Evolutionary conservation across 1,140 invertebrate species (phyloP).

Genomic region (Ostrea edulis): DNA sequence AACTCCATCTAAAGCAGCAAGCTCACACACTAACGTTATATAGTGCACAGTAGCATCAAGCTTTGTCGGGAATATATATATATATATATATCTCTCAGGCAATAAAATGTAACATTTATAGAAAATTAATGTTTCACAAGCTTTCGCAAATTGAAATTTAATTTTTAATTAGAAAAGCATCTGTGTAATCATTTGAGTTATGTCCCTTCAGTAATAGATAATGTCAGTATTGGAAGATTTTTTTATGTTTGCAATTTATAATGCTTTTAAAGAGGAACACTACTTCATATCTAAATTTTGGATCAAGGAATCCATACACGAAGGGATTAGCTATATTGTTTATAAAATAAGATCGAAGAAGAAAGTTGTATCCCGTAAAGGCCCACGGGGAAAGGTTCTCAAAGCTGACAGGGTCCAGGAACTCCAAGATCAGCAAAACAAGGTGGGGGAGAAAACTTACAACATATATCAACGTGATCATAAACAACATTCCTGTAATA

Average conservation of each 20-base stretch:
- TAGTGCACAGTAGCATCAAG: too few species aligned
- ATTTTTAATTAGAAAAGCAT: too few species aligned
- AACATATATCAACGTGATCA: constrained; percentile 64
- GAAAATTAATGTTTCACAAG: too few species aligned
- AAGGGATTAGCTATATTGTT: constrained; percentile 62
- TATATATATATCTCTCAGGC: too few species aligned
- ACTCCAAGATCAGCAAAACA: constrained; percentile 52
- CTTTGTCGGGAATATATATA: too few species aligned
- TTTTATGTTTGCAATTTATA: constrained; percentile 38
- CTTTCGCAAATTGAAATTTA: too few species aligned
- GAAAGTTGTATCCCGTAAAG: constrained; percentile 52
- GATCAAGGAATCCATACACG: constrained; percentile 57
- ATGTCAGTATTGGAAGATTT: not conserved
- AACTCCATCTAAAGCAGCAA: too few species aligned
- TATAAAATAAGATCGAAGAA: constrained; percentile 61
- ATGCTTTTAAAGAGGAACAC: constrained; percentile 42
- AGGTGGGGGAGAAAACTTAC: constrained; percentile 66
- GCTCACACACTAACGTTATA: too few species aligned
- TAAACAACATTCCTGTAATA: constrained; percentile 64
- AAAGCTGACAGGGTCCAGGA: constrained; percentile 50
- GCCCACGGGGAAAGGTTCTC: constrained; percentile 42
- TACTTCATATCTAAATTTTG: constrained; percentile 51
- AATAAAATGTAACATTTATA: too few species aligned
- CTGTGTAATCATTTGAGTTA: too few species aligned
- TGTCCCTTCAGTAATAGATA: too few species aligned